phyloP scores from a whole-genome alignment of 2,888 invertebrate species.

The Tiphia femorata region DNA sequence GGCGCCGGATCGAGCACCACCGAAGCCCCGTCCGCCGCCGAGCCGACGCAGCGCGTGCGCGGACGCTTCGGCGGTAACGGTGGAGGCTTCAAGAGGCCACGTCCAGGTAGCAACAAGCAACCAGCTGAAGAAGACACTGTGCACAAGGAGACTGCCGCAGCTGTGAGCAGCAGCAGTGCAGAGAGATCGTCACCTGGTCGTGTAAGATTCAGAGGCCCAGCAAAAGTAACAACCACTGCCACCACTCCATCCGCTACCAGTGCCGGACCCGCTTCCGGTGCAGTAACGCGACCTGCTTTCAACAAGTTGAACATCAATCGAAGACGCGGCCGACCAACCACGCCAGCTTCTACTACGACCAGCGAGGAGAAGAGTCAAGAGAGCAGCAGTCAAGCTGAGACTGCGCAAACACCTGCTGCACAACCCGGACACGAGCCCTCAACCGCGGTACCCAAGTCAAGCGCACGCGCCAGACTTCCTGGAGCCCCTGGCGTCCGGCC shows the following conservation, averaged over 20 bases:
- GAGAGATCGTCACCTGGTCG: conserved; percentile 53
- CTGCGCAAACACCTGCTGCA: background rate
- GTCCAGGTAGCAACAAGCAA: conserved; percentile 45
- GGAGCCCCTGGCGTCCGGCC: conserved; percentile 71
- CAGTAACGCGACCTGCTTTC: conserved; percentile 49
- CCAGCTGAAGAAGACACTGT: conserved; percentile 53
- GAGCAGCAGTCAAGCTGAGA: conserved; percentile 13
- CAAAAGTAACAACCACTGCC: conserved; percentile 44
- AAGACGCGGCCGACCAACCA: conserved; percentile 58
- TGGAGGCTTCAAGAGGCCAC: conserved; percentile 55
- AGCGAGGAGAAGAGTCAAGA: conserved; percentile 45
- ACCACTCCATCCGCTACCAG: conserved; percentile 40
- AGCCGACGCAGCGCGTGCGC: conserved; percentile 52
- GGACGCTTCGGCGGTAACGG: conserved; percentile 52
- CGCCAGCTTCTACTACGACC: conserved; percentile 40
- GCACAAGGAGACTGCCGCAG: conserved; percentile 62
- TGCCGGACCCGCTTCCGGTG: conserved; percentile 34
- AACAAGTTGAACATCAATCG: conserved; percentile 58
- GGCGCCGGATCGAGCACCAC: conserved; percentile 53
- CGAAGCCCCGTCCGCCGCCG: conserved; percentile 36
- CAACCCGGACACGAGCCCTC: conserved; percentile 30
- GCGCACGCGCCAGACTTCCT: conserved; percentile 47
- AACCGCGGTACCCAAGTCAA: conserved; percentile 55
- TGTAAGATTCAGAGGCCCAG: conserved; percentile 55
- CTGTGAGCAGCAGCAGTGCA: conserved; percentile 46